phyloP scores from a whole-genome alignment of 2,797 vertebrate genomes.

The Trachurus trachurus region DNA sequence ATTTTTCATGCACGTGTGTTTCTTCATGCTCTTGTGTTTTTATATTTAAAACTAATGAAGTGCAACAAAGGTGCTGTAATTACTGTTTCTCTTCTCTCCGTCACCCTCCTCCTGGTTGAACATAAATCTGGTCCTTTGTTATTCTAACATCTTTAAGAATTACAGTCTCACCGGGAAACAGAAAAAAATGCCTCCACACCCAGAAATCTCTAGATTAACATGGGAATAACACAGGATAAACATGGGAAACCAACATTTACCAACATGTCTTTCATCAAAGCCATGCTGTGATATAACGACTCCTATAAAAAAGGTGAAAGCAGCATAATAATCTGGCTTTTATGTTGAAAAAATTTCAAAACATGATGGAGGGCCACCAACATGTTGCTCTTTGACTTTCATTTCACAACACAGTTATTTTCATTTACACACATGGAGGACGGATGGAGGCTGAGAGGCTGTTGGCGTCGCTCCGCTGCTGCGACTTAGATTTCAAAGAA shows the following conservation, averaged over 20 bases:
- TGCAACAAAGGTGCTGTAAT: slow-evolving; percentile 12
- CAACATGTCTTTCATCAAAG: slow-evolving; percentile 24
- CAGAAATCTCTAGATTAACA: not conserved
- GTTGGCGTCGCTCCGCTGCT: not conserved
- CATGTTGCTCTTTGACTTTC: not conserved
- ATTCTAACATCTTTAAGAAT: slow-evolving; percentile 25
- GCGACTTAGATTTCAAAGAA: not conserved
- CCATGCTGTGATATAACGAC: not conserved
- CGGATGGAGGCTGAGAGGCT: slow-evolving; percentile 7
- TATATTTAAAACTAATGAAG: slow-evolving; percentile 23
- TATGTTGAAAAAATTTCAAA: not conserved
- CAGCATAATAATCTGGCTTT: not conserved
- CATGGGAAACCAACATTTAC: slow-evolving; percentile 19
- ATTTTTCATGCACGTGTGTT: slow-evolving; percentile 6
- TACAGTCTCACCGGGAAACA: not conserved
- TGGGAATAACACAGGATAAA: not conserved
- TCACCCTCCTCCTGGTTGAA: slow-evolving; percentile 11
- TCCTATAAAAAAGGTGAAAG: not conserved
- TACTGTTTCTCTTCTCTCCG: not conserved
- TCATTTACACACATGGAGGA: slow-evolving; percentile 3
- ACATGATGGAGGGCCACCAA: not conserved
- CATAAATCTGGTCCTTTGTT: slow-evolving; percentile 34
- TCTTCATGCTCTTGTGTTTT: not conserved
- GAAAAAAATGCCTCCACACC: slow-evolving; percentile 1
- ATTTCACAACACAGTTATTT: not conserved